Conservation (phyloP, 2,888 invertebrate genomes). For the Cyaniris semiargus region DNA sequence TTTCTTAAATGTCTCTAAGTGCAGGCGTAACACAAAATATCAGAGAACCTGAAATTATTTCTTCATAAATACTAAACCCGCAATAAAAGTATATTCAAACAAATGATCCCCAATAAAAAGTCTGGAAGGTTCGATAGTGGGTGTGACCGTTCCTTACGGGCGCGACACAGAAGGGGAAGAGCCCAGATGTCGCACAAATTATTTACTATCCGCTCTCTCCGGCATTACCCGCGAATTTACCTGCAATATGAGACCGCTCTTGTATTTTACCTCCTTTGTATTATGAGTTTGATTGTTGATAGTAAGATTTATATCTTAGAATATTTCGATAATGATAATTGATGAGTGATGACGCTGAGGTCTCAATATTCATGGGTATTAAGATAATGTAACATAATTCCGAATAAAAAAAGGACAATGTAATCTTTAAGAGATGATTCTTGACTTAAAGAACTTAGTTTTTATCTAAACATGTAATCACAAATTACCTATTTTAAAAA, state of each 20-base stretch:
- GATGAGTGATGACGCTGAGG: no score
- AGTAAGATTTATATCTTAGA: neutral
- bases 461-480: no score
- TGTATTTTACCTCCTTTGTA: slow-evolving; percentile 24
- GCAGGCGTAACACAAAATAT: neutral
- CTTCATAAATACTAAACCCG: neutral
- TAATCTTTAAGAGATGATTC: no score
- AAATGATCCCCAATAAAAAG: slow-evolving; percentile 28
- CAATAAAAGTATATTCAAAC: slow-evolving; percentile 9
- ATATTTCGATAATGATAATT: no score
- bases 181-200: slow-evolving; percentile 77
- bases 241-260: slow-evolving; percentile 44
- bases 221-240: slow-evolving; percentile 36
- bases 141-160: slow-evolving; percentile 65
- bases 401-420: no score
- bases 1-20: neutral
- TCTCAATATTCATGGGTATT: no score
- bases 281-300: slow-evolving; percentile 16
- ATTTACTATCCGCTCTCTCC: slow-evolving; percentile 61
- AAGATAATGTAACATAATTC: neutral
- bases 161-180: slow-evolving; percentile 72
- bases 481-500: no score
- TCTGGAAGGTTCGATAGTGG: slow-evolving; percentile 60
- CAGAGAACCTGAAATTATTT: neutral
- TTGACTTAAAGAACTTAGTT: no score